Evolutionary conservation across 2,888 invertebrate genomes (phyloP), one percentile per base, ranked within the genome.

Genomic region (Zaprionus bogoriensis): DNA sequence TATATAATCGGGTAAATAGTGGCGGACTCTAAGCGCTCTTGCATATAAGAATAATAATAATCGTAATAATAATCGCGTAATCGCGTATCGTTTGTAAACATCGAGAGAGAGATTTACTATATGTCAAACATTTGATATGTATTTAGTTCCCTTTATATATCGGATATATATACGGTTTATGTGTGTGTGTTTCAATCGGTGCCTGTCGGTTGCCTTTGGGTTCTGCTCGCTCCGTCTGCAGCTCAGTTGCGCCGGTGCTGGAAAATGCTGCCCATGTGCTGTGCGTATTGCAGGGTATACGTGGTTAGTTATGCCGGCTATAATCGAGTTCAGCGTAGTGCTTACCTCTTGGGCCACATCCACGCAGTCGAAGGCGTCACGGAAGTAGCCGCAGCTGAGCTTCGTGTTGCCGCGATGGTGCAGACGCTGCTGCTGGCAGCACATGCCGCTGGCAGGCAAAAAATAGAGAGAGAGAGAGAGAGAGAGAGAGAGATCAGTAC

Each of bases 351-450:
- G 58, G 9, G 58, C 51, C 54, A 87, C 86, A 45, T 89, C 97
- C 87, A 97, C 95, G 92, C 97, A 97, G 17, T 96, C 95, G 45
- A 96, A 92, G 0, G 97, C 95, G 87, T 97, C 97, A 89, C 96
- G 96, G 94, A 97, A 97, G 91, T 97, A 97, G n/a, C 96, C 95
- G 91, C 97, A 97, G 90, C 96, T 96, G 94, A 96, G 96, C 91
- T 96, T 93, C 1, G 96, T 94, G 74, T 95, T 94, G 92, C 96
- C 96, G 39, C 97, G 93, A 91, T 97, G 97, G 54, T 87, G 74
- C 75, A 96, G 94, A 67, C 96, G 93, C 83, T 96, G 96, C 83
- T 96, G 92, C 91, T 96, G 96, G 91, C 97, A 97, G 92, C 97
- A 97, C 53, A 97, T 93, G 19, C 97, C 97, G 50, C 96, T 93